phyloP scores from a whole-genome alignment of 2,888 invertebrate genomes.

The Leucania comma region DNA sequence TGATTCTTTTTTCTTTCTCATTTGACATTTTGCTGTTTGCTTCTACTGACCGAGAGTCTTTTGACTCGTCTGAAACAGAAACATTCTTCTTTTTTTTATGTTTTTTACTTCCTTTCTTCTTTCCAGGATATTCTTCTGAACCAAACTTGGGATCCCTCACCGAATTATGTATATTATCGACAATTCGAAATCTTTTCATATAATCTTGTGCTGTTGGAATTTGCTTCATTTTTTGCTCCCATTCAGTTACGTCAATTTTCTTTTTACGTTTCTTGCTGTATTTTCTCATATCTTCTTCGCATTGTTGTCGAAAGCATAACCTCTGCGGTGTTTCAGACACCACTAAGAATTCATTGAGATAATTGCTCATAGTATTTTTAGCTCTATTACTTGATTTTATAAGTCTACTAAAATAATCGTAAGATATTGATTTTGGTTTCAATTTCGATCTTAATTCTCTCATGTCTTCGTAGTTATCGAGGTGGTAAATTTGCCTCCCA shows the following conservation, averaged over 20 bases:
- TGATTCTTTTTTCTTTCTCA: not conserved
- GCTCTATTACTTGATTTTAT: not conserved
- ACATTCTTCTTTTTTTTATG: not conserved
- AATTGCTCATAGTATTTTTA: constrained; percentile 51
- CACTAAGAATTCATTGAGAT: constrained; percentile 56
- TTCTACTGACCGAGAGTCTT: not conserved
- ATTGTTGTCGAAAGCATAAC: constrained; percentile 6
- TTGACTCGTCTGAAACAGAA: constrained; percentile 6
- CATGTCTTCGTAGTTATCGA: constrained; percentile 7
- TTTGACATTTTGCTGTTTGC: not conserved
- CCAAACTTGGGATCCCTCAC: not conserved
- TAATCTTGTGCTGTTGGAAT: no score
- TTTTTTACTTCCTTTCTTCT: not conserved
- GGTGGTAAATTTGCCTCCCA: constrained; percentile 15
- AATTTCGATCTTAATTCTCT: constrained; percentile 1
- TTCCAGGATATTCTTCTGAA: not conserved
- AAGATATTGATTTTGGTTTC: constrained; percentile 19
- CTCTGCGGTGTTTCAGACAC: not conserved
- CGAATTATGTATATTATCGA: constrained; percentile 12
- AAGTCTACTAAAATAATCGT: constrained; percentile 60
- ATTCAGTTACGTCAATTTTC: not conserved
- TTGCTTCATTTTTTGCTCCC: not conserved
- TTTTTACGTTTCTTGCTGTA: not conserved
- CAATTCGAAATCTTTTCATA: constrained; percentile 30
- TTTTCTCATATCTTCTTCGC: constrained; percentile 1